Base-by-base conservation (phyloP, 1,140 invertebrate genomes). In the Drosophila murphyi region DNA sequence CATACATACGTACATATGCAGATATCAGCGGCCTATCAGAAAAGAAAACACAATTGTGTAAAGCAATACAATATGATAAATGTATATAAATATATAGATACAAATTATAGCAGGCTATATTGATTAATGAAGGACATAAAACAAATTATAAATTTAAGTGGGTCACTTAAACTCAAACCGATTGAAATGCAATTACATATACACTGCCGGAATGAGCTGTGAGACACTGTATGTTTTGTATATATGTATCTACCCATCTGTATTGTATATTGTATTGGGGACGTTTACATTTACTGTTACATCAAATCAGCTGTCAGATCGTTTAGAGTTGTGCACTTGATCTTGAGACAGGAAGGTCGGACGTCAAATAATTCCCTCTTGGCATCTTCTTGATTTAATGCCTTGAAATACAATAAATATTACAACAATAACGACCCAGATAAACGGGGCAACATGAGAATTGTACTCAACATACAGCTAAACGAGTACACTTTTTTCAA, bases 361-460 rank as follows among this genome's bases (percentile, higher is more conserved):
- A 45, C 8, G n/a, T 29, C 37, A 48, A 8, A 20, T 62, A 64
- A 64, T 50, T 48, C 32, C 32, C 10, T 29, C 8, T 41, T 57
- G 8, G n/a, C 56, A 6, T 51, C 3, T 29, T 51, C 28, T 31
- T 47, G 39, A 65, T 65, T 55, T 65, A 52, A 43, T 34, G 62
- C 31, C 59, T 52, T 52, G 48, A 10, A 48, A 47, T 50, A 56
- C n/a, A 32, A 39, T 8, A 54, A 8, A 4, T 39, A 64, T 43
- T 39, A 31, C 55, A 41, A 50, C 32, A 34, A 39, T 20, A 67
- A 48, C 5, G 20, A n/a, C 29, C 31, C 54, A 39, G 64, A 59
- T 29, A 48, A 64, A 31, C 45, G 31, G 20, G 20, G 20, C 1
- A 20, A 20, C 20, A 35, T 8, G 7, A 37, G 51, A 65, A 65